A percentile compares a stretch with the other conserved stretches of the same genome.
These are phyloP conservation scores for Corythornis vintsioides DNA, from an alignment of 2,113 vertebrate genomes.

Conservation along the genomic window DNA sequence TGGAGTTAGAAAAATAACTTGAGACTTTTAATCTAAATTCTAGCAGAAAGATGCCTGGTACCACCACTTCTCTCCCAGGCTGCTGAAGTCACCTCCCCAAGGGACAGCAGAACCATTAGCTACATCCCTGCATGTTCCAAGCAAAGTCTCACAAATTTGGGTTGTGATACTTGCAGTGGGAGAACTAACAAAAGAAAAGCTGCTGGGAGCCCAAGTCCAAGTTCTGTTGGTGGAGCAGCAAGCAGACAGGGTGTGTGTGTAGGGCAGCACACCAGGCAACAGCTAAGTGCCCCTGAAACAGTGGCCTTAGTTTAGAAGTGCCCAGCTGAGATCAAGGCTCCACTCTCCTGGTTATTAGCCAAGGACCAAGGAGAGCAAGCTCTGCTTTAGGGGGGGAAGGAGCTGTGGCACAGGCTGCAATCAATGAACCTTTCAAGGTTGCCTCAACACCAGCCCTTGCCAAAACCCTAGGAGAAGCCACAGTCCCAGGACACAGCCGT, in stretches of 20 bases:
- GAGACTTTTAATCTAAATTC: background rate
- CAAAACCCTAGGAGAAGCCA: background rate
- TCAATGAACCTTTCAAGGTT: background rate
- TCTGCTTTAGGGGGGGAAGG: background rate
- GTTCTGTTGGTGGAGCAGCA: background rate
- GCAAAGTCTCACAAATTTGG: background rate
- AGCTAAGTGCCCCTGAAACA: background rate
- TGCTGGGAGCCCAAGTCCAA: background rate
- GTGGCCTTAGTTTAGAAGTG: background rate
- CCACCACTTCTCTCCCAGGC: background rate
- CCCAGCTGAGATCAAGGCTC: background rate
- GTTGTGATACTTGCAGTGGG: background rate
- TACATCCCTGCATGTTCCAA: rapidly evolving
- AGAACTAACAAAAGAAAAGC: background rate
- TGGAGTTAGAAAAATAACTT: background rate
- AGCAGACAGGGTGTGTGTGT: rapidly evolving
- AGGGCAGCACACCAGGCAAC: background rate
- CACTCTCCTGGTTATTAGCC: background rate
- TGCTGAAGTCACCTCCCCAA: background rate
- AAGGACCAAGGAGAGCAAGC: background rate
- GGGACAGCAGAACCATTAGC: background rate
- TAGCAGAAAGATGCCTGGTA: rapidly evolving
- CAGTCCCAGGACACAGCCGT: background rate
- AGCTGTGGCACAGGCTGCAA: background rate
- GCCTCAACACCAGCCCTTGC: background rate